Evolutionary conservation across 1,140 invertebrate genomes (phyloP).

Genomic region (Rhagoletis pomonella): DNA sequence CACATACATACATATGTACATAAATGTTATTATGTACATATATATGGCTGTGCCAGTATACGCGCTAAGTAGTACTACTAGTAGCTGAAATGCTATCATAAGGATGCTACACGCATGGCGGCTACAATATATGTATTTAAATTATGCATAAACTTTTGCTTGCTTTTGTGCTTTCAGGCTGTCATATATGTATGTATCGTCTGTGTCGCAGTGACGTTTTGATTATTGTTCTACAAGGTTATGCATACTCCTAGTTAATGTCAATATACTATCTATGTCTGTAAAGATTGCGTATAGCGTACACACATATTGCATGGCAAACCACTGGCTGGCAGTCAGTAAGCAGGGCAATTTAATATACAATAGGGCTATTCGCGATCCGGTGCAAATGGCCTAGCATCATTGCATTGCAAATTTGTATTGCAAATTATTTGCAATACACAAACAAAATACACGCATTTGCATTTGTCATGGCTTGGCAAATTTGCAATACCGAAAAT

Average conservation of each 20-base stretch:
- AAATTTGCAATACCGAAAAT: too few species aligned
- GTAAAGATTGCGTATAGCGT: neutral
- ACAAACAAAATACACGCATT: too few species aligned
- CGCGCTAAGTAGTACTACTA: neutral
- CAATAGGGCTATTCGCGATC: too few species aligned
- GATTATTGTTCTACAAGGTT: constrained; percentile 37
- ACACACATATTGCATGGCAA: too few species aligned
- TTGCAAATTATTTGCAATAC: too few species aligned
- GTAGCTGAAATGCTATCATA: constrained; percentile 15
- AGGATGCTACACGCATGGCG: neutral
- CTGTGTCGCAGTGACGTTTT: constrained; percentile 23
- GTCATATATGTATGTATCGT: neutral
- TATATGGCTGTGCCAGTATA: neutral
- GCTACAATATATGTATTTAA: constrained; percentile 2
- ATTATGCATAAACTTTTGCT: constrained; percentile 48
- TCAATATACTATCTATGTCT: neutral
- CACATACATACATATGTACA: neutral
- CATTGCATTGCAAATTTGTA: too few species aligned
- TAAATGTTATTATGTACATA: neutral
- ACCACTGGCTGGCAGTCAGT: neutral
- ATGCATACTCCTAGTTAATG: neutral
- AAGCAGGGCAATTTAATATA: constrained; percentile 23
- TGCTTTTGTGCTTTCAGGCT: constrained; percentile 13
- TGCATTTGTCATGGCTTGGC: too few species aligned
- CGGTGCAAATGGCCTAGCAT: too few species aligned